phyloP scores from a whole-genome alignment of 2,113 vertebrate genomes.

The Carassius auratus region DNA sequence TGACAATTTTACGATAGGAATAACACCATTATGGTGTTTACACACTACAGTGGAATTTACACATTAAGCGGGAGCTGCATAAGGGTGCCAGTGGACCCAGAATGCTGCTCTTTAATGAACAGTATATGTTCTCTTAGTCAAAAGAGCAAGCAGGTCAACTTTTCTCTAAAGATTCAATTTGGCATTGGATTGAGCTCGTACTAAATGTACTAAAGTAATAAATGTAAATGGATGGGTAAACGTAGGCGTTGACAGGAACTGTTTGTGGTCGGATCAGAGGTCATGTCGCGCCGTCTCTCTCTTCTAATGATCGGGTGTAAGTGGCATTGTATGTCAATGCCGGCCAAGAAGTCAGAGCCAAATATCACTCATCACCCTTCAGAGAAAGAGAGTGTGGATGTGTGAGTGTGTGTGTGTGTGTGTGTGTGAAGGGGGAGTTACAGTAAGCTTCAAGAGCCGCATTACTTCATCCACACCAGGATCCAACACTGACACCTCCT shows the following conservation, averaged over 20 bases:
- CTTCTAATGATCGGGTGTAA: conserved; percentile 49
- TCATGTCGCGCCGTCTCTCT: conserved; percentile 35
- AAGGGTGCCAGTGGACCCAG: background rate
- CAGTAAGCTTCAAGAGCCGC: conserved; percentile 12
- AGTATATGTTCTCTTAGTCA: background rate
- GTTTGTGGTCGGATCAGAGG: conserved; percentile 40
- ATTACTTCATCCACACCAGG: conserved; percentile 54
- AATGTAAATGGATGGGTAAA: conserved; percentile 26
- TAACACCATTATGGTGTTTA: conserved; percentile 45
- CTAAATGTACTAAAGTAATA: conserved; percentile 21
- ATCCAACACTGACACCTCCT: conserved; percentile 50
- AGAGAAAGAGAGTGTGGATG: background rate
- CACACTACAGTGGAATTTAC: conserved; percentile 39
- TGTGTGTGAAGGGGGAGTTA: conserved; percentile 2
- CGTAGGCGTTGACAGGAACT: conserved; percentile 39
- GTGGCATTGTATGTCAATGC: conserved; percentile 66
- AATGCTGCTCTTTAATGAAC: background rate
- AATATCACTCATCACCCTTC: conserved; percentile 70
- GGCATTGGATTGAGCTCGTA: background rate
- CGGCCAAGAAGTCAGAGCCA: conserved; percentile 74
- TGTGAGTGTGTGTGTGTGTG: conserved; percentile 8
- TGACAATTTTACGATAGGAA: conserved; percentile 47
- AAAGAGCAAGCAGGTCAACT: background rate
- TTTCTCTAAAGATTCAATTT: conserved; percentile 2
- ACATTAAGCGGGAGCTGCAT: conserved; percentile 18